Percentiles rank a stretch among this genome's conserved stretches.
These are phyloP conservation scores for Onthophagus taurus DNA, from an alignment of 1,140 invertebrate species.

Conservation along the genomic window DNA sequence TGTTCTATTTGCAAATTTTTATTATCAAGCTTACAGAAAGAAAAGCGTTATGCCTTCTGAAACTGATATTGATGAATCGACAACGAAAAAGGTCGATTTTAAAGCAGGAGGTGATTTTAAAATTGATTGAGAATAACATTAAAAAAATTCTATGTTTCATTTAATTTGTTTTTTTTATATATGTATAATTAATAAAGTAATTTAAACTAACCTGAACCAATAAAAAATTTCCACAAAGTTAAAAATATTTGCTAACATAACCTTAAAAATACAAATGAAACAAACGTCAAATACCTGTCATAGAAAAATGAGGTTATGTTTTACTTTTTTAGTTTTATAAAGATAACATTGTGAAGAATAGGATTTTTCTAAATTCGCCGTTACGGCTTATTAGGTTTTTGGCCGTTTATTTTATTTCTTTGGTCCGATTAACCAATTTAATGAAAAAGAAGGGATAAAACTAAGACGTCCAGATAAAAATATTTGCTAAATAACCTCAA, in stretches of 20 bases:
- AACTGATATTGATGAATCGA: slow-evolving; percentile 2
- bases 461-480: too few species aligned
- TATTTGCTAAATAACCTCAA: too few species aligned
- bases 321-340: too few species aligned
- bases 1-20: slow-evolving; percentile 15
- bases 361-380: slow-evolving; percentile 14
- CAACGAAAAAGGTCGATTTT: neutral
- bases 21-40: slow-evolving; percentile 6
- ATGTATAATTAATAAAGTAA: too few species aligned
- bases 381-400: slow-evolving; percentile 6
- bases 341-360: slow-evolving; percentile 14
- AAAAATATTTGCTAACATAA: too few species aligned
- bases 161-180: too few species aligned
- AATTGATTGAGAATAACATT: slow-evolving; percentile 7
- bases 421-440: slow-evolving; percentile 38
- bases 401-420: neutral
- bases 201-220: too few species aligned
- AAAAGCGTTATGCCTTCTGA: neutral
- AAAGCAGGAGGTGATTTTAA: slow-evolving; percentile 11
- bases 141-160: too few species aligned
- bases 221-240: too few species aligned
- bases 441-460: slow-evolving; percentile 89
- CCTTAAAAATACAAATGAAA: neutral
- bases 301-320: too few species aligned
- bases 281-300: too few species aligned